Evolutionary conservation across 2,113 vertebrate genomes (phyloP), one percentile per base, ranked within the genome.

Genomic region (Gymnorhina tibicen): DNA sequence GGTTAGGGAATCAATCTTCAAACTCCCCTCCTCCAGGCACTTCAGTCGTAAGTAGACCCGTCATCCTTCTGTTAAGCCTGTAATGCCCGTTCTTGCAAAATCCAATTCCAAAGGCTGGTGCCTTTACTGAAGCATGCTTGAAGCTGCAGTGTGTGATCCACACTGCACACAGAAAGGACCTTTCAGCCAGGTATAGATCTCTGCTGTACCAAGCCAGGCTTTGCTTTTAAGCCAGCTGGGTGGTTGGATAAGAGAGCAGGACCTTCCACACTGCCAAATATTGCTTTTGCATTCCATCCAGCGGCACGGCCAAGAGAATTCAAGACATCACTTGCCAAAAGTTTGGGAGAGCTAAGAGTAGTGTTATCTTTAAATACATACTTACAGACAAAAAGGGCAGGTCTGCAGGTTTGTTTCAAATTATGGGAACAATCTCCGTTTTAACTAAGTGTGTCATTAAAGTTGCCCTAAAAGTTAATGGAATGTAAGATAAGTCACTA

Each of bases 381-480:
- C 17, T 70, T 47, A 35, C 3, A 72, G 60, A 37, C 23, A 81
- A 56, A 72, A 87, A 64, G 49, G 82, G 22, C 15, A 50, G 37
- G 10, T 60, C 68, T 72, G 10, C 28, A 79, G 22, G 46, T 89
- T 91, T 56, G 24, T 56, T 91, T 93, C 37, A 58, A 62, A 76
- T 79, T 68, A 75, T 1, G 3, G 24, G 23, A 53, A 37, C 21
- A 37, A 56, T 60, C 44, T 82, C 44, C 22, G 21, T 81, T 92
- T 91, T 73, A 87, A 78, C 46, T 73, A 78, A 84, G 26, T 32
- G 15, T 3, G 0, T 69, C 78, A 62, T 76, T 85, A 73, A 80
- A n/a, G 8, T 64, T 94, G 42, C 55, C 46, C 42, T 80, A 55
- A 86, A 91, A 80, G 55, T 58, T 88, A 90, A 76, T 86, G 59